Evolutionary conservation across 2,888 invertebrate species (phyloP), one percentile per base, ranked within the genome.

Genomic region (Netelia virgata): DNA sequence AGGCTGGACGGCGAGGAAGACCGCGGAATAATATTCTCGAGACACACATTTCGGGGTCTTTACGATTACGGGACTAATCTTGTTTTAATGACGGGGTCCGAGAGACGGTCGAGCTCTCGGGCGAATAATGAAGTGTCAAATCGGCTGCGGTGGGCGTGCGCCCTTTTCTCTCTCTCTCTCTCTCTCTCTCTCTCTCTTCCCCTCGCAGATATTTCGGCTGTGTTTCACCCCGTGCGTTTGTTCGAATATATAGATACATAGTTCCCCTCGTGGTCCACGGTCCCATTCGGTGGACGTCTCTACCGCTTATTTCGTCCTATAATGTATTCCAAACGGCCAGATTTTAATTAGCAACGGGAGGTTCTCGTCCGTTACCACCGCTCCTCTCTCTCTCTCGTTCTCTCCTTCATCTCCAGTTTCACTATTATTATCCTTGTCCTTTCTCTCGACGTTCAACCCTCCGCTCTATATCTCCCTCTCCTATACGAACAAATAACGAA

Each of bases 41-140:
- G 77, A 81, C 81, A 78, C 77, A 78, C 77, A 86, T 83, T 81
- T 77, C 84, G 76, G 53, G 82, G 82, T 86, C 84, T 87, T 88
- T 87, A 90, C 89, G 89, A 92, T 92, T 90, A 90, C 90, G 83
- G 89, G 90, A 90, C 93, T 93, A 93, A 93, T 93, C 92, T 93
- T 87, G 89, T 93, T 93, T 93, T 93, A 93, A 93, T 93, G 92
- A 93, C 92, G 89, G 93, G 93, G 91, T 93, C 90, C 82, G 81
- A 77, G 69, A 78, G 61, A 78, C 72, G 73, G 55, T 77, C 81
- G 57, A 70, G 78, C 84, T 82, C 79, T 89, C 84, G 89, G 79
- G 89, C 91, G 91, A 91, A 93, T 93, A 93, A 93, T 92, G 93
- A 93, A 93, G 93, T 93, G 93, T 93, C 93, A 93, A 93, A 93